phyloP scores from a whole-genome alignment of 1,140 invertebrate genomes.

The Zaprionus lachaisei region DNA sequence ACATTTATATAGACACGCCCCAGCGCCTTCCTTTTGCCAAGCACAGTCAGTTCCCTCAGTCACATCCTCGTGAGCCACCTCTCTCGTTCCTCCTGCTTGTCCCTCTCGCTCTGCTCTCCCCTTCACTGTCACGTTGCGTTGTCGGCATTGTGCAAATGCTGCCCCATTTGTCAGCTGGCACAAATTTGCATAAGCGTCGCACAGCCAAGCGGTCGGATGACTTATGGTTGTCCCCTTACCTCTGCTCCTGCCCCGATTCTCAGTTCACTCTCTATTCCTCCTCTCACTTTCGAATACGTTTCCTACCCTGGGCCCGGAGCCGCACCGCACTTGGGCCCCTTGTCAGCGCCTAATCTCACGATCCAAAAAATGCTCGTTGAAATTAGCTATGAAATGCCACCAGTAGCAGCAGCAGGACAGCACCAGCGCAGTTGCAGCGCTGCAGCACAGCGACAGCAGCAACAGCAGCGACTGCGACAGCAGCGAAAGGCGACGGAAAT shows the following conservation, averaged over 20 bases:
- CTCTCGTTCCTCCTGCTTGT: not conserved
- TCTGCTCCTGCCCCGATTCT: not conserved
- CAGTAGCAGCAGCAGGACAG: not conserved
- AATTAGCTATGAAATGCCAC: slow-evolving; percentile 78
- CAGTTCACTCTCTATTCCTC: not conserved
- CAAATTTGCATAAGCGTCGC: slow-evolving; percentile 80
- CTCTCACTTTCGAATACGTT: no score
- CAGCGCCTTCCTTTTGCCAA: slow-evolving; percentile 29
- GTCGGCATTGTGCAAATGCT: slow-evolving; percentile 77
- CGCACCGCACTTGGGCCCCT: slow-evolving; percentile 28
- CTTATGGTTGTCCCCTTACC: slow-evolving; percentile 66
- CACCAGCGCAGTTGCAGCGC: slow-evolving; percentile 7
- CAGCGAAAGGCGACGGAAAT: slow-evolving; percentile 58
- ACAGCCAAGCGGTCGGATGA: slow-evolving; percentile 74
- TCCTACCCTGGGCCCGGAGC: not conserved
- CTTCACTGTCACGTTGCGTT: slow-evolving; percentile 19
- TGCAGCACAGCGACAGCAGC: not conserved
- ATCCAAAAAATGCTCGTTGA: slow-evolving; percentile 76
- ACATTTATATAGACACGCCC: slow-evolving; percentile 79
- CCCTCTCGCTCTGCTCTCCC: not conserved
- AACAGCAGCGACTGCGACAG: not conserved
- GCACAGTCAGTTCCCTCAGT: slow-evolving; percentile 13
- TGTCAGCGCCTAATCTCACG: slow-evolving; percentile 70
- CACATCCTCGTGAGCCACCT: not conserved
- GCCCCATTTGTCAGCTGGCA: slow-evolving; percentile 80